Base-by-base conservation (phyloP, 2,113 vertebrate species). In the Leucopsar rothschildi region DNA sequence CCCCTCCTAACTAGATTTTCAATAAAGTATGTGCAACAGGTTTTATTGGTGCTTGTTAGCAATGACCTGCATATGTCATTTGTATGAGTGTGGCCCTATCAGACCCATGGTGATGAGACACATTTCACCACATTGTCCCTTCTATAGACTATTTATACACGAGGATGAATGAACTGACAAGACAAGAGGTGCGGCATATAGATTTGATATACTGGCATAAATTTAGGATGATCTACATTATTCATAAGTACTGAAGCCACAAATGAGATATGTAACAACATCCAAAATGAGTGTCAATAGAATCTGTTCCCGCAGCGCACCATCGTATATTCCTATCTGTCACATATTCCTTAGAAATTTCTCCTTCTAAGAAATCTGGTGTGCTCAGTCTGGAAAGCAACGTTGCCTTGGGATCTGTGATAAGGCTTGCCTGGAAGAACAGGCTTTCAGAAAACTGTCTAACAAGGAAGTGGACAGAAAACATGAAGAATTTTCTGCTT, bases 231-330 rank as follows among this genome's bases (percentile, higher is more conserved):
- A 96, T 94, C 93, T 97, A 95, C 92, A 96, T 95, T 97, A 97
- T 96, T 96, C 96, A 96, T 96, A 91, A 96, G 95, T 49, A 92
- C 95, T 95, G 93, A 95, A 97, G 95, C 95, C 95, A 97, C 96
- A 97, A 97, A 97, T 97, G 95, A 96, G 95, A 97, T 96, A 97
- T 94, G 95, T 92, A 95, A 95, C 95, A 97, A 96, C 94, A 95
- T 96, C 94, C 96, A 97, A 97, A 97, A 97, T 97, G 95, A 97
- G 91, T 96, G 96, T 96, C 96, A 97, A 96, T 97, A 97, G 95
- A 97, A 97, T 96, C 95, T 97, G 96, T 97, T 95, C 95, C 95
- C 6, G 5, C 94, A 96, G 94, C 55, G 95, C 91, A 94, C 93
- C 94, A 93, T 77, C 94, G 11, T 95, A 95, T 77, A 97, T 94